Evolutionary conservation across 2,797 vertebrate genomes (phyloP).

Genomic region (Pangasius macronema): DNA sequence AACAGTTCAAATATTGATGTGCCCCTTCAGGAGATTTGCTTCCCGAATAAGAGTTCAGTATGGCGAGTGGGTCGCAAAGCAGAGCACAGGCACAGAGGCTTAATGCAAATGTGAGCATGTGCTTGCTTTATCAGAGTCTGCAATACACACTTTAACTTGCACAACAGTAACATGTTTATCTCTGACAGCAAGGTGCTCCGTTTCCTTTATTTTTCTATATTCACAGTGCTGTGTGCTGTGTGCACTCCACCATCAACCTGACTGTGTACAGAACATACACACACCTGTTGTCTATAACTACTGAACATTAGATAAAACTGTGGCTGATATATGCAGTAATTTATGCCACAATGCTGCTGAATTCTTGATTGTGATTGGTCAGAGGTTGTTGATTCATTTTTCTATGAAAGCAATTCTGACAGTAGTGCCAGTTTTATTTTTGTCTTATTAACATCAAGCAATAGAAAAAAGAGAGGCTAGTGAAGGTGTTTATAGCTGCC

Average conservation of each 20-base stretch:
- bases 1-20: slow-evolving; percentile 17
- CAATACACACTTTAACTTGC: neutral
- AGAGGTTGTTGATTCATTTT: neutral
- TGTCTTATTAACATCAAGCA: neutral
- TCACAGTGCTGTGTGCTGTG: neutral
- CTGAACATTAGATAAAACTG: neutral
- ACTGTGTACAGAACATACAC: neutral
- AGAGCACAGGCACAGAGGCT: neutral
- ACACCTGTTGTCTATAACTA: neutral
- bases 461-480: neutral
- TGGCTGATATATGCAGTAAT: neutral
- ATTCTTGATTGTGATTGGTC: neutral
- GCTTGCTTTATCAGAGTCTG: slow-evolving; percentile 7
- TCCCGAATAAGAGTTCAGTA: neutral
- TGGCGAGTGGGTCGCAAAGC: neutral
- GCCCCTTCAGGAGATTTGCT: neutral
- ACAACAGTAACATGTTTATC: slow-evolving; percentile 1
- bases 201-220: neutral
- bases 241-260: neutral
- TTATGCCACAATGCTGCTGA: neutral
- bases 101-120: neutral
- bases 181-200: neutral
- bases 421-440: neutral
- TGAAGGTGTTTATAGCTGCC: neutral
- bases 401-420: neutral